phyloP scores from a whole-genome alignment of 1,140 invertebrate species.

The Xylocopa sonorina region DNA sequence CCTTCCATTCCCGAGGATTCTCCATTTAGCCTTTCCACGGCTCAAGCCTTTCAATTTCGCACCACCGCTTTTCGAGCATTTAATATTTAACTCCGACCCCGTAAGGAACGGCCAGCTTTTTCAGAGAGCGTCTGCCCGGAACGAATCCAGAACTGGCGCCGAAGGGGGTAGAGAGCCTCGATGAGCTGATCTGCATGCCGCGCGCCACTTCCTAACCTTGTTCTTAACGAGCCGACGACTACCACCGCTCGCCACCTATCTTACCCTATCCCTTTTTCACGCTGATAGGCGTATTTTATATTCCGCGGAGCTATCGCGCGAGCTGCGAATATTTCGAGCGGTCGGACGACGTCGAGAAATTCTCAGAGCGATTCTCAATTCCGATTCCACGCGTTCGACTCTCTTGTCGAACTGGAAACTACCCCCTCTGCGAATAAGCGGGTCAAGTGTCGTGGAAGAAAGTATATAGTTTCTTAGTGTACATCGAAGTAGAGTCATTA shows the following conservation, averaged over 20 bases:
- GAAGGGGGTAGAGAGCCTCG: constrained; percentile 22
- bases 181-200: constrained; percentile 75
- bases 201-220: constrained; percentile 72
- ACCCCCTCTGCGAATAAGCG: too few species aligned
- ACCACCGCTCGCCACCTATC: constrained; percentile 71
- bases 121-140: constrained; percentile 27
- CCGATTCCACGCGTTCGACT: constrained; percentile 5
- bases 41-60: constrained; percentile 72
- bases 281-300: constrained; percentile 72
- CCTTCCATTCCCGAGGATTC: constrained; percentile 45
- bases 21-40: constrained; percentile 58
- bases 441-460: too few species aligned
- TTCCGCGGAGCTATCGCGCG: constrained; percentile 64
- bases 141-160: too few species aligned
- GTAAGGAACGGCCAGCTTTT: constrained; percentile 60
- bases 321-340: constrained; percentile 49
- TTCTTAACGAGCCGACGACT: constrained; percentile 78
- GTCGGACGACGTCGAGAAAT: constrained; percentile 50
- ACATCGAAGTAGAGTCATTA: too few species aligned
- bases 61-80: constrained; percentile 73
- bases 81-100: constrained; percentile 75
- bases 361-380: constrained; percentile 42
- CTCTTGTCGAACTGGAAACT: too few species aligned
- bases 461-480: too few species aligned
- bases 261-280: constrained; percentile 63